A percentile compares a stretch with the other conserved stretches of the same genome.
These are phyloP conservation scores for Deroplatys truncata DNA, from an alignment of 2,888 invertebrate species.

Conservation along the genomic window DNA sequence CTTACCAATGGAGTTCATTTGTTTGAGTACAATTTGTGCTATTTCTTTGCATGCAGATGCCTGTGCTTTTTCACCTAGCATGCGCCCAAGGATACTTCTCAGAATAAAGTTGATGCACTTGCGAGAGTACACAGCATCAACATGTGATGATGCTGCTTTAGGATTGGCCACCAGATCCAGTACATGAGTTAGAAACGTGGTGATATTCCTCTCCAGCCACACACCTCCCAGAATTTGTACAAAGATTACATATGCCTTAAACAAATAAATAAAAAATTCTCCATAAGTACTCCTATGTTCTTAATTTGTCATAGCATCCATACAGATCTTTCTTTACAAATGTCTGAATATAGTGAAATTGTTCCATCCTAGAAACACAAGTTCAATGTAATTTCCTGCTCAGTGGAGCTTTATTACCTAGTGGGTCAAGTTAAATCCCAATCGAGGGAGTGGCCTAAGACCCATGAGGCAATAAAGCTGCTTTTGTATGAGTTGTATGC, in stretches of 20 bases:
- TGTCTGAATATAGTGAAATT: too few relatives aligned
- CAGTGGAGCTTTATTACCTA: too few relatives aligned
- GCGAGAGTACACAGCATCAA: conserved; percentile 95
- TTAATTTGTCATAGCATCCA: too few relatives aligned
- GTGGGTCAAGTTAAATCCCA: too few relatives aligned
- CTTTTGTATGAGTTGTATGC: too few relatives aligned
- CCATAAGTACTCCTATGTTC: background rate
- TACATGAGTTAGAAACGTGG: conserved; percentile 80
- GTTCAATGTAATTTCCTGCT: too few relatives aligned
- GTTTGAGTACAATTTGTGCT: conserved; percentile 83
- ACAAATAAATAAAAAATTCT: conserved; percentile 28
- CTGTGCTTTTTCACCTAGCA: conserved; percentile 96
- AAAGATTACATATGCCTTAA: conserved; percentile 91
- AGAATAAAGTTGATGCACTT: conserved; percentile 94
- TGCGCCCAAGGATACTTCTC: conserved; percentile 84
- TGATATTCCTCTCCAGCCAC: conserved; percentile 92
- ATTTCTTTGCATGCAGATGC: conserved; percentile 93
- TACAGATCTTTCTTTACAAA: too few relatives aligned
- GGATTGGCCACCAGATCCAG: conserved; percentile 92
- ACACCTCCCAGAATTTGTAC: conserved; percentile 88
- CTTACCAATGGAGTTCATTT: conserved; percentile 83
- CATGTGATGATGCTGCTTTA: conserved; percentile 92
- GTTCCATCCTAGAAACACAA: too few relatives aligned
- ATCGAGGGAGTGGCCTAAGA: too few relatives aligned
- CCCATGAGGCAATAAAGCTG: too few relatives aligned